Conservation (phyloP, 1,140 invertebrate species). For the Pomacea maculata region DNA sequence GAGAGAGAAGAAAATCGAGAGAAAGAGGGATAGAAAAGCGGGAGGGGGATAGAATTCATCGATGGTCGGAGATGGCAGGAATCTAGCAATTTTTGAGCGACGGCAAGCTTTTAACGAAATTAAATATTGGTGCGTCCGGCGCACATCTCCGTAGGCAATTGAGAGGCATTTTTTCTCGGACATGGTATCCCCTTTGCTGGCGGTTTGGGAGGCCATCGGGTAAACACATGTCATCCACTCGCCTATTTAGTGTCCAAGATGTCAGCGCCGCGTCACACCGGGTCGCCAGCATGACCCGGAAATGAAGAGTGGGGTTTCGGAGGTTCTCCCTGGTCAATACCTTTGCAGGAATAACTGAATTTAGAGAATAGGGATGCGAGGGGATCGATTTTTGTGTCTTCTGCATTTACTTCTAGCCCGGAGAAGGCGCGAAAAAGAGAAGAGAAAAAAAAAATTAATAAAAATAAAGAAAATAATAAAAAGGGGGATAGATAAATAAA, state of each 20-base stretch:
- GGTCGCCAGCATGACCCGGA: conserved; percentile 14
- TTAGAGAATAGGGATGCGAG: too few relatives aligned
- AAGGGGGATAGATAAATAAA: too few relatives aligned
- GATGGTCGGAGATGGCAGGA: not conserved
- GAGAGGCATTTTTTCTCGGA: conserved; percentile 17
- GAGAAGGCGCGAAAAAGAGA: too few relatives aligned
- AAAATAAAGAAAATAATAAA: too few relatives aligned
- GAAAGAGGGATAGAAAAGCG: not conserved
- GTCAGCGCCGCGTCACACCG: conserved; percentile 23
- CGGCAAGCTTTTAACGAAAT: conserved; percentile 20
- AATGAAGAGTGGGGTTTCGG: conserved; percentile 23
- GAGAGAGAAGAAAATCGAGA: too few relatives aligned
- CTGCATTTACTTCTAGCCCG: too few relatives aligned
- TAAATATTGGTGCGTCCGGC: conserved; percentile 22
- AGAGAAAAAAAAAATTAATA: too few relatives aligned
- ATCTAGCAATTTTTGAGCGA: not conserved
- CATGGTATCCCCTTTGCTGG: conserved; percentile 23
- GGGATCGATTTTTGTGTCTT: too few relatives aligned
- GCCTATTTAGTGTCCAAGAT: conserved; percentile 23
- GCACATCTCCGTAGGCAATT: conserved; percentile 4
- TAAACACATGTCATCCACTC: conserved; percentile 27
- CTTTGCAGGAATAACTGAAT: not conserved
- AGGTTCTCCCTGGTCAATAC: conserved; percentile 8
- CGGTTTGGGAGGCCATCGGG: conserved; percentile 3
- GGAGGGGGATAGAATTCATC: not conserved